These are phyloP conservation scores for Anneissia japonica DNA, from an alignment of 35 echinoderm and acorn worm species.

Conservation along the genomic window DNA sequence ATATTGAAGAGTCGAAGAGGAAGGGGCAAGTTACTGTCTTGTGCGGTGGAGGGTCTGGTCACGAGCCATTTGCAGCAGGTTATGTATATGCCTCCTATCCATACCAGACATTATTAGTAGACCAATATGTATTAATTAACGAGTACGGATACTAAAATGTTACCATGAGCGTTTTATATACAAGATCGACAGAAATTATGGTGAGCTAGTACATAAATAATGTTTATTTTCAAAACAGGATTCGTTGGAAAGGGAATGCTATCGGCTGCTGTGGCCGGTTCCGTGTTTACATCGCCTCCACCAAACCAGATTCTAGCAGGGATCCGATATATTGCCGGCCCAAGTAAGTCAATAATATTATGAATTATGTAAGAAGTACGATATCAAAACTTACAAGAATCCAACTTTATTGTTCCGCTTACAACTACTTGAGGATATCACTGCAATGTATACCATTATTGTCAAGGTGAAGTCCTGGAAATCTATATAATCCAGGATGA, in stretches of 20 bases:
- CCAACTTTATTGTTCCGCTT: no score
- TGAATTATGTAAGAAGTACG: no score
- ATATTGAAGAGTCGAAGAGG: conserved; percentile 46
- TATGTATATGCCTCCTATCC: no score
- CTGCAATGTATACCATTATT: no score
- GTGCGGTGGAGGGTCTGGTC: conserved; percentile 81
- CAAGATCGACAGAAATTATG: neutral
- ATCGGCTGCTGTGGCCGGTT: conserved; percentile 72
- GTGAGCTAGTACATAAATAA: no score
- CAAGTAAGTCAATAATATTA: conserved; percentile 5
- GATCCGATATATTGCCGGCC: conserved; percentile 36
- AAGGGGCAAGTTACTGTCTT: conserved; percentile 66
- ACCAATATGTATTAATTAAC: neutral
- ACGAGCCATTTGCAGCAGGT: conserved; percentile 83
- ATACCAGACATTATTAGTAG: no score
- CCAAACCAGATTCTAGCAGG: conserved; percentile 62
- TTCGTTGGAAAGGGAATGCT: conserved; percentile 77
- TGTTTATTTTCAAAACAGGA: conserved; percentile 21
- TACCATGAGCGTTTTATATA: neutral
- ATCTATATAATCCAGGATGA: no score
- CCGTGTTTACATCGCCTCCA: conserved; percentile 84
- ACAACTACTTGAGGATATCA: no score
- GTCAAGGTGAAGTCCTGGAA: no score
- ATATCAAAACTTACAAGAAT: no score
- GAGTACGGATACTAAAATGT: neutral